Base-by-base conservation (phyloP, 1,140 invertebrate genomes). In the Metopolophium dirhodum region DNA sequence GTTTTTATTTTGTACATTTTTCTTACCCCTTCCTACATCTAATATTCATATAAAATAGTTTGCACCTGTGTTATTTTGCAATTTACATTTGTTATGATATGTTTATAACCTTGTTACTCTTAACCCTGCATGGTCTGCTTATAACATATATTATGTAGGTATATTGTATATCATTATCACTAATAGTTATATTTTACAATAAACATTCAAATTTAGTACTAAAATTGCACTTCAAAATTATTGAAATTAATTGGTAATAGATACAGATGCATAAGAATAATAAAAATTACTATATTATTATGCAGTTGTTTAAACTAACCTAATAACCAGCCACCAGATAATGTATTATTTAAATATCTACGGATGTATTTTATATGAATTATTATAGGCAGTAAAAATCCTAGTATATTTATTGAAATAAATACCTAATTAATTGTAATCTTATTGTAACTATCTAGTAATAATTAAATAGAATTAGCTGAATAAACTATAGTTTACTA, bases 91-190 rank as follows among this genome's bases (percentile, higher is more conserved):
- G 49, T 57, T 11, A 26, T 89, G 14, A 37, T 77, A 77, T 77
- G n/a, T 35, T 35, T n/a, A 49, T 88, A 23, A 88, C 87, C 86
- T 49, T 88, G 47, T 54, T 54, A 88, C 1, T 37, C 54, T 26
- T 89, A 89, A 89, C 88, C 35, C 30, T 89, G 35, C 88, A 89
- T 37, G 51, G n/a, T 89, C 22, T 57, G 45, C 14, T 35, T 35
- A 18, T 86, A 8, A 41, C 82, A 41, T 26, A 14, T 30, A 26
- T 26, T 41, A 86, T 86, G 4, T 45, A 45, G 8, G 23, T 45
- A 30, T 41, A 41, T 26, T 6, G 4, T 86, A 49, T 49, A 49
- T 20, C 7, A 30, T n/a, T 87, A n/a, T n/a, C 7, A 87, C 7
- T 6, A n/a, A 49, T n/a, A 23, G 26, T 9, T 45, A 47, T n/a